A percentile compares a stretch with the other conserved stretches of the same genome.
phyloP scores from a whole-genome alignment of 2,113 vertebrate species.

The Acinonyx jubatus region DNA sequence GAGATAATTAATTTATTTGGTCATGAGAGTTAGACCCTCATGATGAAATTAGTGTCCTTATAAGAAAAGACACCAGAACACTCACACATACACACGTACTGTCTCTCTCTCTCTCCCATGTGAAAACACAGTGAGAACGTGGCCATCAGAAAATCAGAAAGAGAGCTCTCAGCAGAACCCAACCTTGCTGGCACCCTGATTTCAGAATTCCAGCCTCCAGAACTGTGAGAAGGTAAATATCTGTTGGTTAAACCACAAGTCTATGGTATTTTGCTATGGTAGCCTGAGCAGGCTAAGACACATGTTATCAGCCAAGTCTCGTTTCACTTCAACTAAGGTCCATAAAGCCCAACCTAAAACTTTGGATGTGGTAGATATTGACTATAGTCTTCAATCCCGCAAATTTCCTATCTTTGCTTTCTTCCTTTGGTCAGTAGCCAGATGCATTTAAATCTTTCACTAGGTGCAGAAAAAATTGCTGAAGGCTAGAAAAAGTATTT shows the following conservation, averaged over 20 bases:
- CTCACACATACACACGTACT: neutral
- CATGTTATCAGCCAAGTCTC: neutral
- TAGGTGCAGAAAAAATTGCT: neutral
- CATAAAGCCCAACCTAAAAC: neutral
- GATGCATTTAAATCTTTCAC: slow-evolving; percentile 9
- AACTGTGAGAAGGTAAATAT: neutral
- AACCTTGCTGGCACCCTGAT: neutral
- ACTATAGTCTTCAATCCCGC: neutral
- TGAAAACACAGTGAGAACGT: neutral
- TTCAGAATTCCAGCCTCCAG: neutral
- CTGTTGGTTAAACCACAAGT: neutral
- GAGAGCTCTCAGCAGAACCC: neutral
- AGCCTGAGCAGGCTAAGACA: neutral
- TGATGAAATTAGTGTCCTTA: neutral
- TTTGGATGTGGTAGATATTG: neutral
- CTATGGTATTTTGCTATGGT: neutral
- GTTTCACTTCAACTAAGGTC: neutral
- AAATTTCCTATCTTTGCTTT: neutral
- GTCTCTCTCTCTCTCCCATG: too few species aligned
- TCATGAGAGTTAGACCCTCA: neutral
- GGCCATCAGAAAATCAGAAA: neutral
- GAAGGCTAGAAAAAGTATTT: slow-evolving; percentile 24
- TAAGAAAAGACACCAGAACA: neutral
- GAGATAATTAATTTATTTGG: neutral
- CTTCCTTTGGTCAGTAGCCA: neutral